These are phyloP conservation scores for Zootermopsis nevadensis DNA, from an alignment of 2,888 invertebrate genomes.

Conservation along the genomic window DNA sequence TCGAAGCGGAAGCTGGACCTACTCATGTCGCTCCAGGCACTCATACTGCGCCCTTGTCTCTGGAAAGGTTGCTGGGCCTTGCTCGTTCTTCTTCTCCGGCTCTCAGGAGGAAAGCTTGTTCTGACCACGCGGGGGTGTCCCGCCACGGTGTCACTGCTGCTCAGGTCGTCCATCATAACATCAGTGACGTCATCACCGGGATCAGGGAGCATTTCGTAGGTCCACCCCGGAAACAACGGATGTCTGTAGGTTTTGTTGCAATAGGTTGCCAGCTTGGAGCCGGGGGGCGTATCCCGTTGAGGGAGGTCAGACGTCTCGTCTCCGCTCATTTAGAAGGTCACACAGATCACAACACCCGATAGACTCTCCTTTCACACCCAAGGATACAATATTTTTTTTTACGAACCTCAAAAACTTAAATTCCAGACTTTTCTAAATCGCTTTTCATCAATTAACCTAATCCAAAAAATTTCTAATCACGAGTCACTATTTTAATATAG, in stretches of 20 bases:
- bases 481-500: not conserved
- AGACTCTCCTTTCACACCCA: not conserved
- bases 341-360: not conserved
- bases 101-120: conserved; percentile 72
- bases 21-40: conserved; percentile 89
- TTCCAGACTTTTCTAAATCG: not conserved
- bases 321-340: conserved; percentile 9
- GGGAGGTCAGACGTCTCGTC: conserved; percentile 2
- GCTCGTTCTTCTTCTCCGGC: conserved; percentile 54
- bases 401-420: not conserved
- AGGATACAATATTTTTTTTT: not conserved
- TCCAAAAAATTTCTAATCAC: not conserved
- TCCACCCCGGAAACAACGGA: conserved; percentile 58
- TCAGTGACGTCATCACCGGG: conserved; percentile 58
- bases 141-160: conserved; percentile 40
- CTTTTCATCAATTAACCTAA: not conserved
- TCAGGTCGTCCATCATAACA: conserved; percentile 51
- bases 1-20: conserved; percentile 85
- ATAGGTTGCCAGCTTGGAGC: conserved; percentile 43
- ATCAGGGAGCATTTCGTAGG: conserved; percentile 63
- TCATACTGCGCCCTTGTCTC: conserved; percentile 75
- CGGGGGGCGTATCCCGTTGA: not conserved
- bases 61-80: conserved; percentile 62
- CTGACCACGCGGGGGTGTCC: conserved; percentile 59
- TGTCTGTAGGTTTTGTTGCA: conserved; percentile 49